These are phyloP conservation scores for Caenorhabditis parvicauda DNA, from an alignment of 2,888 invertebrate species.

Conservation along the genomic window DNA sequence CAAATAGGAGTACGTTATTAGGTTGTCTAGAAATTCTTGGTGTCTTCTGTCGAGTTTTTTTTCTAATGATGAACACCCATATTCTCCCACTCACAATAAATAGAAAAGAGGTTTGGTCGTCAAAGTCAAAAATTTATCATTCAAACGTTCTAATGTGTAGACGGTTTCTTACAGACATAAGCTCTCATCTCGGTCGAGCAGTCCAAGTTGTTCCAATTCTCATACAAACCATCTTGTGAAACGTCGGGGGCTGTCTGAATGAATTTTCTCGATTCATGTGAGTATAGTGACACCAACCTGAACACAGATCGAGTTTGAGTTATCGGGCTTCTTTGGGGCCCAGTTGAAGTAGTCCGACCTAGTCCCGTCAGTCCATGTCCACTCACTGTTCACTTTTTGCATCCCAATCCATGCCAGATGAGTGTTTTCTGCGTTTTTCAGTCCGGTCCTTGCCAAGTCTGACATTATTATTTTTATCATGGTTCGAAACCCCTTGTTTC, in stretches of 20 bases:
- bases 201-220: slow-evolving; percentile 27
- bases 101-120: too few relatives aligned
- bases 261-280: too few relatives aligned
- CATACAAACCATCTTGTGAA: slow-evolving; percentile 28
- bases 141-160: too few relatives aligned
- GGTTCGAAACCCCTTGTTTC: too few relatives aligned
- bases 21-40: too few relatives aligned
- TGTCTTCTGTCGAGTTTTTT: too few relatives aligned
- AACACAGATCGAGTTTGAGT: slow-evolving; percentile 22
- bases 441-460: slow-evolving; percentile 23
- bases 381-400: slow-evolving; percentile 16
- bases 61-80: too few relatives aligned
- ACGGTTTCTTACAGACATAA: slow-evolving; percentile 23
- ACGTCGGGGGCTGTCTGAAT: slow-evolving; percentile 24
- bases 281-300: slow-evolving; percentile 8
- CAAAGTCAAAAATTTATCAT: too few relatives aligned
- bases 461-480: too few relatives aligned
- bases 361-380: slow-evolving; percentile 31
- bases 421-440: slow-evolving; percentile 22
- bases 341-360: slow-evolving; percentile 26
- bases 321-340: slow-evolving; percentile 31
- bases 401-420: slow-evolving; percentile 31
- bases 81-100: too few relatives aligned
- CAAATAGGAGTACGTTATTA: too few relatives aligned
- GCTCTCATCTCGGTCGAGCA: slow-evolving; percentile 22